Percentiles rank a stretch among this genome's conserved stretches.
These are phyloP conservation scores for Philereme transversata DNA, from an alignment of 2,888 invertebrate species.

Conservation along the genomic window DNA sequence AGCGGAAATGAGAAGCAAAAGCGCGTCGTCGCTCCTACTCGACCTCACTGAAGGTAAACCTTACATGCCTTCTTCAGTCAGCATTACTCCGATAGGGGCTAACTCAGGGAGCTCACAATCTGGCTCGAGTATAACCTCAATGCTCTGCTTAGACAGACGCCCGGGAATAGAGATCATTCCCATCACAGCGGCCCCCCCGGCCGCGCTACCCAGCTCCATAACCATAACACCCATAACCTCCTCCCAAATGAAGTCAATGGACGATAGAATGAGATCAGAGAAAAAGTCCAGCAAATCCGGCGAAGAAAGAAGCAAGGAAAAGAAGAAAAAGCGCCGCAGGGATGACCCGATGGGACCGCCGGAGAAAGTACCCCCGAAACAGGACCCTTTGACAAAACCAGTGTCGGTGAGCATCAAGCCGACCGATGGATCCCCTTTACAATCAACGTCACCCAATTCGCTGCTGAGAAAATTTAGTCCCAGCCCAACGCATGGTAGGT, in stretches of 20 bases:
- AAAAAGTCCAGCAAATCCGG: conserved; percentile 75
- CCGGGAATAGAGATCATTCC: conserved; percentile 95
- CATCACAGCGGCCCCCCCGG: conserved; percentile 85
- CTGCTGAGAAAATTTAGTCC: conserved; percentile 88
- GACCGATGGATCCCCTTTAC: conserved; percentile 84
- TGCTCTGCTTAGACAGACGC: conserved; percentile 86
- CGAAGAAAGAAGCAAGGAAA: conserved; percentile 83
- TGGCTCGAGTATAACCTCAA: conserved; percentile 81
- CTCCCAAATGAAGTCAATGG: conserved; percentile 78
- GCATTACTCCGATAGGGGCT: conserved; percentile 79
- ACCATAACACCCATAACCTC: conserved; percentile 93
- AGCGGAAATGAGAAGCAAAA: conserved; percentile 74
- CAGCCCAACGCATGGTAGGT: conserved; percentile 88
- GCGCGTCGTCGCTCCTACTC: conserved; percentile 72
- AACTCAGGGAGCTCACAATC: conserved; percentile 86
- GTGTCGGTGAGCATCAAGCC: conserved; percentile 90
- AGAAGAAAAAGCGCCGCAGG: conserved; percentile 90
- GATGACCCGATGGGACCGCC: conserved; percentile 93
- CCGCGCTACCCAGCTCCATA: conserved; percentile 90
- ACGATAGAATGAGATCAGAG: conserved; percentile 74
- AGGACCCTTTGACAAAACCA: conserved; percentile 88
- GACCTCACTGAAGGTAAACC: conserved; percentile 83
- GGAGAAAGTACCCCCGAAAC: conserved; percentile 90
- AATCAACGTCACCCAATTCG: conserved; percentile 87
- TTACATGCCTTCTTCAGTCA: conserved; percentile 80